A percentile compares a stretch with the other conserved stretches of the same genome.
phyloP scores from a whole-genome alignment of 2,113 vertebrate species.

The Alces alces region DNA sequence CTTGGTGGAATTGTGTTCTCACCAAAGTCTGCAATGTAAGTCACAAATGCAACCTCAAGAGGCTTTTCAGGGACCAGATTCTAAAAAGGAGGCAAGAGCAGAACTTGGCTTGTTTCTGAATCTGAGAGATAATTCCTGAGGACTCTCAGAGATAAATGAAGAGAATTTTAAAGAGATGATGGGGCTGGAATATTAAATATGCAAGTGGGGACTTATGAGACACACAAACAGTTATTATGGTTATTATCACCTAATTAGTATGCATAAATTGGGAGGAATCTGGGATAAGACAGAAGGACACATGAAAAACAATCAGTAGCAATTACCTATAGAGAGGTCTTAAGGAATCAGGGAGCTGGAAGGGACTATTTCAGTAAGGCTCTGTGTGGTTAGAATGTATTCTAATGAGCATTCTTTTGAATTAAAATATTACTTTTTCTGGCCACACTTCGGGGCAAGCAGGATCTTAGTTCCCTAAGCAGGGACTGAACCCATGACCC shows the following conservation, averaged over 20 bases:
- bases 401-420: background rate
- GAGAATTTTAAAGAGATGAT: background rate
- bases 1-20: background rate
- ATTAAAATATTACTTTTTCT: background rate
- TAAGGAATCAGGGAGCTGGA: background rate
- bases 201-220: background rate
- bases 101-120: slow-evolving; percentile 18
- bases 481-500: background rate
- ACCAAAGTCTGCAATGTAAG: background rate
- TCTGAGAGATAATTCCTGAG: background rate
- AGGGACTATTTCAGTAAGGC: background rate
- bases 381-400: background rate
- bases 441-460: background rate
- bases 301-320: background rate
- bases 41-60: background rate
- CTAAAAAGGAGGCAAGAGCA: background rate
- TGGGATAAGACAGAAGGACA: background rate
- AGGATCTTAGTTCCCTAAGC: background rate
- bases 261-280: background rate
- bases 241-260: background rate
- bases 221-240: background rate
- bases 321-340: background rate
- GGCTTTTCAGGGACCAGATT: background rate
- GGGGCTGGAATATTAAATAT: background rate
- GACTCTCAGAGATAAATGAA: background rate